Evolutionary conservation across 2,113 vertebrate genomes (phyloP), one percentile per base, ranked within the genome.

Genomic region (Macquaria australasica): DNA sequence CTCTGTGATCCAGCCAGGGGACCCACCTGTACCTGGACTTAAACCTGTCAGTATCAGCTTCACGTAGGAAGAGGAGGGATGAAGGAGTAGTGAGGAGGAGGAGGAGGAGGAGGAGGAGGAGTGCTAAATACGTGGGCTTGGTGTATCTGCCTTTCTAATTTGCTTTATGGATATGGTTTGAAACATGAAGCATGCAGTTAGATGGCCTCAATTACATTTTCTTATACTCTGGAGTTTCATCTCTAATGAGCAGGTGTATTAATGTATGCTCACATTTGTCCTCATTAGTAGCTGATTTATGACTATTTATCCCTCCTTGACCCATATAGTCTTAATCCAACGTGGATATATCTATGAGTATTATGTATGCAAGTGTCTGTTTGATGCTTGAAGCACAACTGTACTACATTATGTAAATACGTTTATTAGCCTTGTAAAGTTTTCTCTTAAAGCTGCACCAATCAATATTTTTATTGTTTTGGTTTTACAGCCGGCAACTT

Each of bases 241-340:
- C 21, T 77, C 60, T 83, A 86, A 83, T 37, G 60, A 87, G 81
- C 84, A 78, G 63, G 50, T 87, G 80, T 70, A 60, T 34, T 55
- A 62, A 73, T 21, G n/a, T 21, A n/a, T 28, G 69, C 58, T 74
- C 75, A 70, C 70, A 73, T 81, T 87, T 85, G 91, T 85, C 81
- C 85, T 87, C 76, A 56, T 91, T 89, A 87, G 58, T 23, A 48
- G 5, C 84, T 91, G 83, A 89, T 90, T 86, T 83, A 90, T 89
- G 77, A 73, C 83, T 59, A 48, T 85, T 89, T 91, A 79, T 85
- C 58, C 58, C 73, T 85, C 73, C 76, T 88, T 88, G 91, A 88
- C 87, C 89, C 67, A 89, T 37, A 83, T 85, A 85, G 62, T 70
- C 63, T 81, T 4, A 75, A 58, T 41, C 41, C 60, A 60, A 20